Evolutionary conservation across 2,888 invertebrate genomes (phyloP).

Genomic region (Nyleta sp.): DNA sequence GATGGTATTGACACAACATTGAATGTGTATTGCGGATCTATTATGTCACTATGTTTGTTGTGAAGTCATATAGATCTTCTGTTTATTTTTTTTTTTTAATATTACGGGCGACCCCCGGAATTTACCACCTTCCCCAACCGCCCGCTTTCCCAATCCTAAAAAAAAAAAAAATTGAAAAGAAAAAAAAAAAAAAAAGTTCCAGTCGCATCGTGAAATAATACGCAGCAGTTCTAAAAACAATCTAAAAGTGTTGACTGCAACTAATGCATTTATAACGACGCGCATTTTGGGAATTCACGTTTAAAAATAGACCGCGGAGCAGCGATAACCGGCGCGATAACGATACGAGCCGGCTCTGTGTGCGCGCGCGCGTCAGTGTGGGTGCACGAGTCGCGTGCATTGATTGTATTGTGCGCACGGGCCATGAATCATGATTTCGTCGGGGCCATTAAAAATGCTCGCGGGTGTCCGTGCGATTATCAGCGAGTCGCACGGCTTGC

Average conservation of each 20-base stretch:
- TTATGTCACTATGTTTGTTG: no score
- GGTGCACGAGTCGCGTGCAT: constrained; percentile 11
- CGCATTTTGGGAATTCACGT: not conserved
- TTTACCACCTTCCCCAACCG: no score
- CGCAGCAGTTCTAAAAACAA: no score
- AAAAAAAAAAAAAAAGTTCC: no score
- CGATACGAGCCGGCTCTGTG: constrained; percentile 5
- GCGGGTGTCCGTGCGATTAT: constrained; percentile 23
- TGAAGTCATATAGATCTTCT: no score
- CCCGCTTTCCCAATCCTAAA: no score
- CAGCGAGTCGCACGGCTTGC: constrained; percentile 14
- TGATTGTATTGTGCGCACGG: constrained; percentile 21
- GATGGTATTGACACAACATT: no score
- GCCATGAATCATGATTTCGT: constrained; percentile 43
- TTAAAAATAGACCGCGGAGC: constrained; percentile 14
- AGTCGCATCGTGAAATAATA: no score
- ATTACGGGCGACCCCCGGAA: no score
- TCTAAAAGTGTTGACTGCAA: constrained; percentile 6
- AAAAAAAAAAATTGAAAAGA: no score
- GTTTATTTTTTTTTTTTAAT: no score
- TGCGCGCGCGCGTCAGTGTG: not conserved
- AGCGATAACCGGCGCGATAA: constrained; percentile 32
- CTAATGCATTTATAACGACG: constrained; percentile 2
- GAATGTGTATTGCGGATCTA: no score
- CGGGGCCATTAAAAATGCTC: constrained; percentile 30